Percentiles rank a stretch among this genome's conserved stretches.
These are phyloP conservation scores for Noctua janthe DNA, from an alignment of 2,888 invertebrate species.

Conservation along the genomic window DNA sequence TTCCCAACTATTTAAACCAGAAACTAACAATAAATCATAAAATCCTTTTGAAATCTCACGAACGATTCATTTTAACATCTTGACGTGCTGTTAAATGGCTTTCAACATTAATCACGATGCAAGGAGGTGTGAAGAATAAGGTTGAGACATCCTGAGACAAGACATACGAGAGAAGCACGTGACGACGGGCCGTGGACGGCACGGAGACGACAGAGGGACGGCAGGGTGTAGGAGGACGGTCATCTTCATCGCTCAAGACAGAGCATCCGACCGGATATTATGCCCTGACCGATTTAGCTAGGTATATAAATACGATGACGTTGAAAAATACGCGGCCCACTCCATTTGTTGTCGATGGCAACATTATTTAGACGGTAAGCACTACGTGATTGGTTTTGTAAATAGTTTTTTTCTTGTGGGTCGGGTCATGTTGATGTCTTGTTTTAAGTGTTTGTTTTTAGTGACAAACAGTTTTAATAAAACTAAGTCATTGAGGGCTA, in stretches of 20 bases:
- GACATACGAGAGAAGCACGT: constrained; percentile 68
- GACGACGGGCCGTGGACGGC: constrained; percentile 51
- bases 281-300: constrained; percentile 64
- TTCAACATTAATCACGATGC: constrained; percentile 65
- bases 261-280: constrained; percentile 68
- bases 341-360: constrained; percentile 38
- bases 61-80: constrained; percentile 53
- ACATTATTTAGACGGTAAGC: constrained; percentile 37
- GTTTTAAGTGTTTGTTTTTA: background rate
- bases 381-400: constrained; percentile 40
- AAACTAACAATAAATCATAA: constrained; percentile 44
- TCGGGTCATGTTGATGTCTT: background rate
- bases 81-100: constrained; percentile 58
- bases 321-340: constrained; percentile 56
- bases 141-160: constrained; percentile 61
- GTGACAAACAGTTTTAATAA: background rate
- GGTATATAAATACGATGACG: constrained; percentile 59
- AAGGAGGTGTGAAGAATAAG: constrained; percentile 67
- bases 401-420: background rate
- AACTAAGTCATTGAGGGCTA: background rate
- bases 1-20: constrained; percentile 35
- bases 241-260: constrained; percentile 78
- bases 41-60: constrained; percentile 33
- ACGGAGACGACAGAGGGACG: constrained; percentile 70
- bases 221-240: constrained; percentile 59